Base-by-base conservation (phyloP, 1,140 invertebrate species). In the Leptopilina boulardi region DNA sequence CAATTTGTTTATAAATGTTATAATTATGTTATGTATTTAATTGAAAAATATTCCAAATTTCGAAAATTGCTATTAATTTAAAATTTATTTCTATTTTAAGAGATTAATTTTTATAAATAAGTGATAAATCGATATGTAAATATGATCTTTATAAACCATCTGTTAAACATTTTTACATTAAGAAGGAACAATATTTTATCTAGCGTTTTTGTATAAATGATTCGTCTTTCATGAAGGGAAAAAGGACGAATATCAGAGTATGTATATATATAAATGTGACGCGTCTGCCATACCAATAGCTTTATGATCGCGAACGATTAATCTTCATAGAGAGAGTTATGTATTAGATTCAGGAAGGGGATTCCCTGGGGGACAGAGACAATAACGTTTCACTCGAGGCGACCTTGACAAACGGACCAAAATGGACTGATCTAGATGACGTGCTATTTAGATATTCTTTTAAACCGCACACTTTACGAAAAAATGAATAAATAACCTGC, bases 281-380 rank as follows among this genome's bases (percentile, higher is more conserved):
- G 82, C 82, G 80, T 79, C 80, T 84, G 79, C 78, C 82, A 77
- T 80, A 80, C 77, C 80, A 84, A 84, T 86, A 83, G 84, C 85
- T 86, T 86, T 86, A 86, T 86, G 85, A 83, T 85, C 82, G 75
- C 44, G 83, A 82, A 85, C 87, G 86, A 89, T 89, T 89, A 89
- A 89, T 89, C 88, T 89, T 89, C 87, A 86, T 87, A 84, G 82
- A 76, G 76, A 79, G 82, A 82, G 78, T 76, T 80, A 80, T 84
- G 85, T 87, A 89, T 89, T 89, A 87, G 86, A 84, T 87, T 81
- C 82, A 79, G 75, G 82, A 76, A 84, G 79, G 78, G 83, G 80
- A 75, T 81, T 81, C 85, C 84, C 85, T 86, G 77, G 80, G 86
- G 87, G 85, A 87, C 82, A 44, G 70, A 83, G 70, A 83, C 86